Base-by-base conservation (phyloP, 2,113 vertebrate species). In the Excalfactoria chinensis region DNA sequence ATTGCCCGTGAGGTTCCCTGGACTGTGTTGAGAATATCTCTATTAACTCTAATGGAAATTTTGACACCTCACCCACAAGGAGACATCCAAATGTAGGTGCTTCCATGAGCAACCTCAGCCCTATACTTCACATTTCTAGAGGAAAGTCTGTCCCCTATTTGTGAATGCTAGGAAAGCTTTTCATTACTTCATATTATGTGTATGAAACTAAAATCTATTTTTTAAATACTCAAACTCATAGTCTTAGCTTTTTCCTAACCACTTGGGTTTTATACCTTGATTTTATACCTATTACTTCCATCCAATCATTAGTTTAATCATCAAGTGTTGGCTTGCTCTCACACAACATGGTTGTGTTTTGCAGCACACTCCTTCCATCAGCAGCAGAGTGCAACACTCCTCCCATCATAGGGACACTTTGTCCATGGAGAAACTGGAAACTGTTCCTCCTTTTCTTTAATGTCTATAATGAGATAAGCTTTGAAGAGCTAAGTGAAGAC, bases 301-400 rank as follows among this genome's bases (percentile, higher is more conserved):
- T 25, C 8, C 49, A 53, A n/a, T 35, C 15, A 62, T 7, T 9
- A 76, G 34, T 69, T 79, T 35, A 48, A 41, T 9, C 19, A 43
- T 19, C 23, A 49, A 46, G 16, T 48, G 6, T 46, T 35, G 19
- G 16, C 34, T 69, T 18, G n/a, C 35, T 69, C 25, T 40, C 35
- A 7, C 11, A 1, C 5, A 13, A 3, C 2, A 14, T 0, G 0
- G 18, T 5, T 14, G 43, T 5, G 0, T 72, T 72, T 69, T 66
- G 55, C 20, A 86, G 10, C 25, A 34, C 2, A 2, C 6, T 75
- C 18, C n/a, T 72, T 55, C 46, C 46, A 20, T 12, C 49, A 46
- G 49, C n/a, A 69, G 22, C 10, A 13, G 5, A 25, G 40, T 37
- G 35, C 43, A 60, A 19, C 20, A 32, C 26, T 58, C 30, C 40